Evolutionary conservation across 1,140 invertebrate genomes (phyloP), one percentile per base, ranked within the genome.

Genomic region (Paralvinella palmiformis): DNA sequence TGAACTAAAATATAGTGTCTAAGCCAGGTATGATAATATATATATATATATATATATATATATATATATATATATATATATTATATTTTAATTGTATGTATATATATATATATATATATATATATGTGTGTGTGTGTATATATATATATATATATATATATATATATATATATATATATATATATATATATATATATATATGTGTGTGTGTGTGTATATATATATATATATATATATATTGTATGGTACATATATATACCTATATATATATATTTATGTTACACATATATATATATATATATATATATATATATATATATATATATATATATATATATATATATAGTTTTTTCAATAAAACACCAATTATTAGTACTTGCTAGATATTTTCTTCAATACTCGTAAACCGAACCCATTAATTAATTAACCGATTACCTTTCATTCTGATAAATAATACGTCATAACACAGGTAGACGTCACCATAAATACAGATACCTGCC

Each of bases 121-220:
- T 32, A 50, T 22, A 48, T 22, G 17, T 22, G 36, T 20, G 48
- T 29, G 15, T 37, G 36, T 33, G 22, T 3, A 22, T 36, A 62
- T 62, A 22, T 48, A 29, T 48, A 27, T 48, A 29, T 31, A 22
- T 44, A 44, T 27, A 60, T 60, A 60, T 22, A 60, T 60, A 50
- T 13, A 29, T 32, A 50, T 61, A 29, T 32, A 29, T 48, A 20
- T 48, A 20, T 37, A 33, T 32, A 52, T 35, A 62, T 62, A 48
- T 33, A 62, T 62, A 50, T 20, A 53, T 52, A 62, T 33, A 48
- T 53, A 52, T 33, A 48, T 62, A 62, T 35, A 27, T 62, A 52
- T 35, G 32, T 62, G 52, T 52, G 32, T 62, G 32, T 44, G 32
- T 52, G 35, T 52, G 31, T 52, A 33, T 55, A 35, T 62, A 33